Base-by-base conservation (phyloP, 1,140 invertebrate species). In the Aphidius gifuensis region DNA sequence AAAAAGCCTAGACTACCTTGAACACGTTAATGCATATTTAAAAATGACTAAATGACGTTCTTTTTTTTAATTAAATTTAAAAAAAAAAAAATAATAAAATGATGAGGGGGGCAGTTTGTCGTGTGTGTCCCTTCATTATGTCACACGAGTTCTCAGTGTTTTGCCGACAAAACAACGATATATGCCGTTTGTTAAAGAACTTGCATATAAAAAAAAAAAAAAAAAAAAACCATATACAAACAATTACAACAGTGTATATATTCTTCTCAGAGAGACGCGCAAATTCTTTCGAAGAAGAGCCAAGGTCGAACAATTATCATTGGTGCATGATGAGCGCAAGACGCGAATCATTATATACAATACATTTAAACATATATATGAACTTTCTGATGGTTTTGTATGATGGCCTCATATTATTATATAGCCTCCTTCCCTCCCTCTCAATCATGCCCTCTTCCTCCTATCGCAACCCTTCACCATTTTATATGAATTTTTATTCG, bases 211-310 rank as follows among this genome's bases (percentile, higher is more conserved):
- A 32, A 32, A 32, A 32, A 32, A 32, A 32, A 32, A 32, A 3
- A 32, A 32, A 32, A 32, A 32, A 32, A 32, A 32, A 32, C 23
- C 23, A 32, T 32, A 32, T 32, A 32, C 23, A 32, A 1, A 32
- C 23, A 32, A 32, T 32, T 32, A 32, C 23, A 32, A 32, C 23
- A 32, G 23, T 32, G 23, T 32, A 32, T 32, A 32, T 32, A 32
- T 32, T 32, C 23, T 32, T 32, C 23, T 40, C 39, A 45, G 44
- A 40, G 60, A 65, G 49, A 44, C 53, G 62, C 42, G 51, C 57
- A 46, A 68, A 77, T 75, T 80, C 76, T 76, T 79, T 80, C 76
- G 74, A 67, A 69, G 76, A 80, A 80, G 69, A 74, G 71, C 69
- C 71, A 75, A 75, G 75, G 70, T 72, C 73, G 77, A 73, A 11